These are phyloP conservation scores for Caprella mutica DNA, from an alignment of 2,888 invertebrate genomes.

Conservation along the genomic window DNA sequence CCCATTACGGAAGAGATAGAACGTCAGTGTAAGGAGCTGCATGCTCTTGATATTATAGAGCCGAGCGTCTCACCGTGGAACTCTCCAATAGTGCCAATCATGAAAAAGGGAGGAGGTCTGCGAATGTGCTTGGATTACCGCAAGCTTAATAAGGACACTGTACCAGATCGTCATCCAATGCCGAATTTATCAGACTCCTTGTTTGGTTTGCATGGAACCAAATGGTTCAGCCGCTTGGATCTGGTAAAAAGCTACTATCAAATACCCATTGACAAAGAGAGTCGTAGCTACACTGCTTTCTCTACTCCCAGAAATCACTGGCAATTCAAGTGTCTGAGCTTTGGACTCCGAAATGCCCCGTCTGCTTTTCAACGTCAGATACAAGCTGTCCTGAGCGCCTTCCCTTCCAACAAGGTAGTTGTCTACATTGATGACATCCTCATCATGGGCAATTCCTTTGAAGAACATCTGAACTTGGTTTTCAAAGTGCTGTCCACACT, in stretches of 20 bases:
- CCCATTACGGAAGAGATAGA: too few species aligned
- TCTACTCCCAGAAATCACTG: neutral
- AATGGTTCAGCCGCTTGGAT: neutral
- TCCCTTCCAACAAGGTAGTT: neutral
- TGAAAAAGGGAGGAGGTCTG: too few species aligned
- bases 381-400: neutral
- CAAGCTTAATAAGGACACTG: neutral
- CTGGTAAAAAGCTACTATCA: neutral
- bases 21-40: too few species aligned
- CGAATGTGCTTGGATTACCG: neutral
- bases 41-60: too few species aligned
- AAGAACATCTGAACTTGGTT: neutral
- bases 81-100: too few species aligned
- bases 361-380: neutral
- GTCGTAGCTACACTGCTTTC: neutral
- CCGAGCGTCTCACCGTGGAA: too few species aligned
- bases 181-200: neutral
- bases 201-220: conserved; percentile 5
- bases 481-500: neutral
- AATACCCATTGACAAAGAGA: neutral
- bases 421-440: conserved; percentile 2
- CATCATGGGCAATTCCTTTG: neutral
- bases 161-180: neutral
- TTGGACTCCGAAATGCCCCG: neutral
- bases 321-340: neutral